Evolutionary conservation across 2,113 vertebrate species (phyloP).

Genomic region (Andinoacara biseriatus): DNA sequence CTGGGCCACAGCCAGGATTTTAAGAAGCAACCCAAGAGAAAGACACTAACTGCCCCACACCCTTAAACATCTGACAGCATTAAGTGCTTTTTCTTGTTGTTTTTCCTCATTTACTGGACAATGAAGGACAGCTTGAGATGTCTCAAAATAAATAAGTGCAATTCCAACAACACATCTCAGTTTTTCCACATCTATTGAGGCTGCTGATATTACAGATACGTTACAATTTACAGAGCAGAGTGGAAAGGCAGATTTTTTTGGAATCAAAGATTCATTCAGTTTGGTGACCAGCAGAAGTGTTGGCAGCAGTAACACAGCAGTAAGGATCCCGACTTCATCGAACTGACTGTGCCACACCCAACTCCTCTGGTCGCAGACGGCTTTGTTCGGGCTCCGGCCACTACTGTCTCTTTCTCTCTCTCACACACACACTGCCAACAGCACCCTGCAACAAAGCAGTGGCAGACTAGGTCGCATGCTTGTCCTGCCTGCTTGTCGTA

Average conservation of each 20-base stretch:
- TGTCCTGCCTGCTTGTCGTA: constrained; percentile 20
- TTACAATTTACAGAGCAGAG: neutral
- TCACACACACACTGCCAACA: constrained; percentile 24
- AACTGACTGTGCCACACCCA: constrained; percentile 57
- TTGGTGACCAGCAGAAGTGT: neutral
- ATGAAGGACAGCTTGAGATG: neutral
- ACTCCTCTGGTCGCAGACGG: constrained; percentile 61
- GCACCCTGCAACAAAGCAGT: constrained; percentile 46
- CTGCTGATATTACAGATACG: neutral
- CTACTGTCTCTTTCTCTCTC: constrained; percentile 20
- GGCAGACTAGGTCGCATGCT: constrained; percentile 52
- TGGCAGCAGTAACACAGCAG: neutral
- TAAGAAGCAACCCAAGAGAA: neutral
- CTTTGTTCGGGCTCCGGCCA: constrained; percentile 69
- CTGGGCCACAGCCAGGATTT: neutral
- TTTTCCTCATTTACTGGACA: neutral
- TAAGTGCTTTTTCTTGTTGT: neutral
- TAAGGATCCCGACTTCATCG: constrained; percentile 39
- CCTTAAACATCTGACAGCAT: neutral
- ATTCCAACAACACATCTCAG: neutral
- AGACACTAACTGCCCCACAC: neutral
- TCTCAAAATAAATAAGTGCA: neutral
- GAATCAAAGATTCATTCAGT: neutral
- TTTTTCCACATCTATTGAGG: neutral
- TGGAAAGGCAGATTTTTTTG: neutral